These are phyloP conservation scores for Lapara coniferarum DNA, from an alignment of 2,888 invertebrate species.

Conservation along the genomic window DNA sequence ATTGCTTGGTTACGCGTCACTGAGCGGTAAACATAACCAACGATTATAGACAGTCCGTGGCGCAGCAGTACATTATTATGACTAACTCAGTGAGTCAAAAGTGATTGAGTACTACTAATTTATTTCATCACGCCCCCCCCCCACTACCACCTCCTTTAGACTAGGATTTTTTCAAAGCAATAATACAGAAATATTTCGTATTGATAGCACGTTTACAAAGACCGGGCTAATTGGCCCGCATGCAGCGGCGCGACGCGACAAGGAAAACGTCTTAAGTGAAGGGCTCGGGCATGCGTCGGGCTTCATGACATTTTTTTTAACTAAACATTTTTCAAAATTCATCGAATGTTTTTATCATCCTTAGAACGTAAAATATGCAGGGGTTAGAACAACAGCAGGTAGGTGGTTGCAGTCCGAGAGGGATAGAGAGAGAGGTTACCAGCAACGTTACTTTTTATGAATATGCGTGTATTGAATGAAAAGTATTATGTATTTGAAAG, in stretches of 20 bases:
- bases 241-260: neutral
- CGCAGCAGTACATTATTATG: neutral
- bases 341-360: too few relatives aligned
- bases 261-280: neutral
- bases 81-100: too few relatives aligned
- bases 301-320: neutral
- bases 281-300: neutral
- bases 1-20: constrained; percentile 1
- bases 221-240: constrained; percentile 15
- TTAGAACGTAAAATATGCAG: too few relatives aligned
- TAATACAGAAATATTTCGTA: neutral
- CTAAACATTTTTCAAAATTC: neutral
- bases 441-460: too few relatives aligned
- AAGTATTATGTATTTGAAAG: too few relatives aligned
- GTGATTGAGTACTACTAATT: too few relatives aligned
- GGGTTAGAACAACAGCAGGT: too few relatives aligned
- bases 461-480: too few relatives aligned
- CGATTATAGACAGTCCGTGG: neutral
- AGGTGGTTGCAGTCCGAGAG: too few relatives aligned
- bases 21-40: constrained; percentile 7
- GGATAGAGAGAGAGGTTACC: too few relatives aligned
- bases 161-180: neutral
- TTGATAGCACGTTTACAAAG: neutral
- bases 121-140: neutral
- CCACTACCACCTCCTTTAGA: neutral